Evolutionary conservation across 2,113 vertebrate genomes (phyloP).

Genomic region (Mixornis gularis): DNA sequence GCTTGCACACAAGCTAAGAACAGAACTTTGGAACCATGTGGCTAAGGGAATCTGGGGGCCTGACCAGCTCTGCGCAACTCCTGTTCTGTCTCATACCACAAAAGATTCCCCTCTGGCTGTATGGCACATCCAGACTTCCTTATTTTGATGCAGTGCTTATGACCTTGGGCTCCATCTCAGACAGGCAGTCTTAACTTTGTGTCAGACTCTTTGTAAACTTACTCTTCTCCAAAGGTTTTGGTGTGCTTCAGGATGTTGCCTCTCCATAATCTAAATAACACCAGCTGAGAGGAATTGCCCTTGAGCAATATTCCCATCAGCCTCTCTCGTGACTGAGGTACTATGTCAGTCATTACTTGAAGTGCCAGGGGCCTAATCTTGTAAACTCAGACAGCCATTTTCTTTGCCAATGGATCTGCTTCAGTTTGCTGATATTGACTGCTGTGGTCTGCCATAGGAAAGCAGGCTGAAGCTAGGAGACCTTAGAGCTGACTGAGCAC

Average conservation of each 20-base stretch:
- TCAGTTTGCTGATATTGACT: background rate
- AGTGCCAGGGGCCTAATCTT: background rate
- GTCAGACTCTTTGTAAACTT: background rate
- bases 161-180: background rate
- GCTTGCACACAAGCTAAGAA: background rate
- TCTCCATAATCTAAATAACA: background rate
- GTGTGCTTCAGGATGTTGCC: fast-evolving
- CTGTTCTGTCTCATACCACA: background rate
- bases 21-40: background rate
- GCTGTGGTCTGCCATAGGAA: background rate
- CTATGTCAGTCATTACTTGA: background rate
- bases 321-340: background rate
- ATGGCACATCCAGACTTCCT: background rate
- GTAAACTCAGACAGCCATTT: background rate
- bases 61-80: background rate
- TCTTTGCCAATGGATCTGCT: background rate
- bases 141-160: background rate
- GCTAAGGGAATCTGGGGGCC: background rate
- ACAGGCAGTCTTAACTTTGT: background rate
- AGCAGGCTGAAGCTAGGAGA: background rate
- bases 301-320: background rate
- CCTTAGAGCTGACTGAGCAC: background rate
- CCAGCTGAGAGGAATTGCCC: background rate
- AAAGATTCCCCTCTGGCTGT: background rate
- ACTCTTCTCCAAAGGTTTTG: background rate